A percentile compares a stretch with the other conserved stretches of the same genome.
Conservation (phyloP, 2,888 invertebrate species). For the Cybosia mesomella region DNA sequence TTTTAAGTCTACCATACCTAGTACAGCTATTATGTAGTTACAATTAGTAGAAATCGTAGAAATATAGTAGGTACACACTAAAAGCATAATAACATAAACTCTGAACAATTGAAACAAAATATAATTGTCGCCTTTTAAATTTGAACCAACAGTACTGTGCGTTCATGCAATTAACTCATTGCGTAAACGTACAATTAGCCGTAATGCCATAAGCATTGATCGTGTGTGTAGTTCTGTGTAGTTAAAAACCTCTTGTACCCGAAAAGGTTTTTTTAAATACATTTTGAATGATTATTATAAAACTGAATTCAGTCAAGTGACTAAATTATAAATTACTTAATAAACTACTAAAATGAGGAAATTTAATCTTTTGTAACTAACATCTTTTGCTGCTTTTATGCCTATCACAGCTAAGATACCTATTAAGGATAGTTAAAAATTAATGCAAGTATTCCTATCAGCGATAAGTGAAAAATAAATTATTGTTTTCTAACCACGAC, state of each 20-base stretch:
- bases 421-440: no score
- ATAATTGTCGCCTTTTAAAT: not conserved
- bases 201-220: slow-evolving; percentile 1
- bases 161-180: not conserved
- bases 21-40: no score
- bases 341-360: not conserved
- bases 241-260: no score
- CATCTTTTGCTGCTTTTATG: no score
- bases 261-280: not conserved
- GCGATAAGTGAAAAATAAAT: no score
- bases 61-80: not conserved
- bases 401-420: no score
- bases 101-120: not conserved
- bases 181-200: not conserved
- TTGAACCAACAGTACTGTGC: not conserved
- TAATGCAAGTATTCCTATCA: no score
- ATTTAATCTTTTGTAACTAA: no score
- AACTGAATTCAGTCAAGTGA: not conserved
- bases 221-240: not conserved
- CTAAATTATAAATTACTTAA: not conserved
- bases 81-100: not conserved
- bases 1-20: no score
- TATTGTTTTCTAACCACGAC: no score
- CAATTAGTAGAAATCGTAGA: not conserved
- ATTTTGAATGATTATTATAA: not conserved